These are phyloP conservation scores for Platyrinchus mystaceus DNA, from an alignment of 2,797 vertebrate genomes.

Conservation along the genomic window DNA sequence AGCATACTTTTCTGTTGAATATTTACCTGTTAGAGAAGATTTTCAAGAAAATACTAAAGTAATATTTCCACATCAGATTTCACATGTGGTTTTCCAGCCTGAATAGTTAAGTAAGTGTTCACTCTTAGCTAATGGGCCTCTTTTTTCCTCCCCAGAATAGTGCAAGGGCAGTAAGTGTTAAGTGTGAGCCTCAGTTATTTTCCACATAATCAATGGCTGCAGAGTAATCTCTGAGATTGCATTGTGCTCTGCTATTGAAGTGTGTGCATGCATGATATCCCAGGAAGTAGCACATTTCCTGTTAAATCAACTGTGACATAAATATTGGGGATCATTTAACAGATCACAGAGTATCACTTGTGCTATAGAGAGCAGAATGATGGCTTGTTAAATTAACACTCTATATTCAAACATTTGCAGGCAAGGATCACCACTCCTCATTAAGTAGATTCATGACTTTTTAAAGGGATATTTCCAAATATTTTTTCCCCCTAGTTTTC, in stretches of 20 bases:
- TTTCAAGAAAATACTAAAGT: neutral
- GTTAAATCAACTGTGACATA: conserved; percentile 70
- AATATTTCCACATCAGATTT: neutral
- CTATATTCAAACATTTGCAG: neutral
- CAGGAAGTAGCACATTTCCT: conserved; percentile 69
- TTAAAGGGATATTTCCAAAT: neutral
- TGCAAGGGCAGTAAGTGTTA: neutral
- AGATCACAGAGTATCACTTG: conserved; percentile 57
- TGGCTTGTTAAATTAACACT: conserved; percentile 57
- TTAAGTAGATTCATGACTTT: neutral
- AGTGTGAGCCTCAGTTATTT: neutral
- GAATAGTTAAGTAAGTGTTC: neutral
- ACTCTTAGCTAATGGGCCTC: neutral
- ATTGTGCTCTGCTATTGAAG: conserved; percentile 52
- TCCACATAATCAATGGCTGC: conserved; percentile 1
- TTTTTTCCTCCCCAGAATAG: neutral
- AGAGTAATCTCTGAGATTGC: conserved; percentile 56
- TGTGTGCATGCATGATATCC: conserved; percentile 54
- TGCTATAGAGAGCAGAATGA: conserved; percentile 41
- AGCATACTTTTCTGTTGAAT: neutral
- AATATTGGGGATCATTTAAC: conserved; percentile 73
- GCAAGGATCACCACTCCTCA: conserved; percentile 34
- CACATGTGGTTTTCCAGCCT: neutral
- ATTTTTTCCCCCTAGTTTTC: neutral
- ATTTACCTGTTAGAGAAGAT: neutral